These are phyloP conservation scores for Hypotaenidia okinawae DNA, from an alignment of 2,797 vertebrate genomes.

Conservation along the genomic window DNA sequence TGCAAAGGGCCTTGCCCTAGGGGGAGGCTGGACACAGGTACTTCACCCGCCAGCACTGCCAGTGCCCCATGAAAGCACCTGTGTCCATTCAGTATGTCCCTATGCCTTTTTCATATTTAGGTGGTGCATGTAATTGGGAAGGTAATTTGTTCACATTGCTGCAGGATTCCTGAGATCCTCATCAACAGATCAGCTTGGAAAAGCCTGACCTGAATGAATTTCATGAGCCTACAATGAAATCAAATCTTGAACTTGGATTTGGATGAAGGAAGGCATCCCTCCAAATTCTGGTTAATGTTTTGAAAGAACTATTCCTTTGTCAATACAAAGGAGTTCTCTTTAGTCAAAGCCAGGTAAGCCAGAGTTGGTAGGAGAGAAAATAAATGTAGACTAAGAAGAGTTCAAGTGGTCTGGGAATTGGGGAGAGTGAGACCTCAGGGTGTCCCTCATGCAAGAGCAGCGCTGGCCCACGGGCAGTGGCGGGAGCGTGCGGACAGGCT, in stretches of 20 bases:
- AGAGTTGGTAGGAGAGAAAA: neutral
- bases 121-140: neutral
- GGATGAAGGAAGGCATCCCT: neutral
- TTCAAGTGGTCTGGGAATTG: neutral
- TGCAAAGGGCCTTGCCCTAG: neutral
- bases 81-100: neutral
- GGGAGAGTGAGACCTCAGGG: neutral
- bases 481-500: neutral
- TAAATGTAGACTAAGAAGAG: neutral
- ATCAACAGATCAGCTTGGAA: neutral
- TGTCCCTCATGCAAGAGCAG: rapidly evolving
- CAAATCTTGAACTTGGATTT: neutral
- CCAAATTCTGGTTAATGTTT: neutral
- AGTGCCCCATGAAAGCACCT: neutral
- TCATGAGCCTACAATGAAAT: neutral
- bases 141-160: neutral
- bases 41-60: neutral
- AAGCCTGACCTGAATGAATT: neutral
- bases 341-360: neutral
- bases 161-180: neutral
- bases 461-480: rapidly evolving
- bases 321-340: neutral
- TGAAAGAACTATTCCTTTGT: neutral
- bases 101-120: neutral
- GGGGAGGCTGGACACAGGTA: neutral